Percentiles rank a stretch among this genome's conserved stretches.
Evolutionary conservation across 2,113 vertebrate genomes (phyloP).

Genomic region (Hassar affinis): DNA sequence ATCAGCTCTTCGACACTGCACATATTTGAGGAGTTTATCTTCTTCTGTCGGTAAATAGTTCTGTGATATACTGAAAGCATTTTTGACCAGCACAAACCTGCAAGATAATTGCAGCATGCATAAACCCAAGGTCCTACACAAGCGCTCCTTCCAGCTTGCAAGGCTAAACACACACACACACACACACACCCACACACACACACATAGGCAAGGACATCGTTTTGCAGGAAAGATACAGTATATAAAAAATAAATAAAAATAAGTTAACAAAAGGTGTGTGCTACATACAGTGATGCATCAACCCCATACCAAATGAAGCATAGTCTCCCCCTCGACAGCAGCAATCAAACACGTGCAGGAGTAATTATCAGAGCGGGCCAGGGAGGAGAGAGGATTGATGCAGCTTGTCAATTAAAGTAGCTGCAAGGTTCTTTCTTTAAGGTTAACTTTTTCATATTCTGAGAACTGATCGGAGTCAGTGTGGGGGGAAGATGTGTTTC

Average conservation of each 20-base stretch:
- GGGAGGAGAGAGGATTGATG: slow-evolving; percentile 76
- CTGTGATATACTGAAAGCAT: slow-evolving; percentile 25
- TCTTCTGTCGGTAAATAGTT: background rate
- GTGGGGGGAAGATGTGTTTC: slow-evolving; percentile 65
- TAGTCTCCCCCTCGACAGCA: slow-evolving; percentile 69
- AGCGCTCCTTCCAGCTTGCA: slow-evolving; percentile 64
- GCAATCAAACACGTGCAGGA: slow-evolving; percentile 67
- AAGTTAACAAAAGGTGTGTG: slow-evolving; percentile 5
- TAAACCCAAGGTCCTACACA: slow-evolving; percentile 61
- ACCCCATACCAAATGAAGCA: slow-evolving; percentile 65
- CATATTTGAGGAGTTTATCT: background rate
- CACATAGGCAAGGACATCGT: slow-evolving; percentile 62
- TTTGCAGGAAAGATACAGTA: background rate
- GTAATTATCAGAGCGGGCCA: slow-evolving; percentile 74
- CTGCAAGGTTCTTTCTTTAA: slow-evolving; percentile 80
- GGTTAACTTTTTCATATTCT: slow-evolving; percentile 78
- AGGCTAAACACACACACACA: slow-evolving; percentile 66
- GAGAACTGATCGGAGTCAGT: slow-evolving; percentile 75
- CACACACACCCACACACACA: slow-evolving; percentile 61
- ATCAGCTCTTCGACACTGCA: background rate
- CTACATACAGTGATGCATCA: slow-evolving; percentile 23
- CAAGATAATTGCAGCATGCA: slow-evolving; percentile 60
- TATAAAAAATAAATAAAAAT: background rate
- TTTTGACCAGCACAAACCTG: slow-evolving; percentile 61
- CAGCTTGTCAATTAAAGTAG: slow-evolving; percentile 79